Evolutionary conservation across 2,888 invertebrate species (phyloP).

Genomic region (Caenorhabditis angaria): DNA sequence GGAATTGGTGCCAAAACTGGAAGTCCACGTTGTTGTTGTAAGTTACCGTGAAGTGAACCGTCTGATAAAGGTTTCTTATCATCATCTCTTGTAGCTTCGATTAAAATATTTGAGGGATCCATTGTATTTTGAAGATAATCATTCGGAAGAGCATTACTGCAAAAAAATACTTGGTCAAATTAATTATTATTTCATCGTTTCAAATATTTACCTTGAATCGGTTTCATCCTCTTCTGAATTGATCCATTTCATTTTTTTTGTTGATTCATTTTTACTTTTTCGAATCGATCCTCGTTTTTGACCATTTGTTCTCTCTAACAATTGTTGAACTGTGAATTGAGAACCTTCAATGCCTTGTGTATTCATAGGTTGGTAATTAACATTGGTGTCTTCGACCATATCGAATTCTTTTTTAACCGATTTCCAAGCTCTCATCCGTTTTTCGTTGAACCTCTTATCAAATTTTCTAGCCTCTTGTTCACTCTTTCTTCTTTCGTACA

Average conservation of each 20-base stretch:
- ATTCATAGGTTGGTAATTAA: background rate
- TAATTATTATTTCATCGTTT: background rate
- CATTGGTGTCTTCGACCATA: slow-evolving; percentile 14
- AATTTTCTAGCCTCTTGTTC: slow-evolving; percentile 27
- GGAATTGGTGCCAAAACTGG: background rate
- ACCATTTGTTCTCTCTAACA: too few relatives aligned
- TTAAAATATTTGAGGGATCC: background rate
- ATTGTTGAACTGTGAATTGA: background rate
- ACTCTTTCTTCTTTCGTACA: slow-evolving; percentile 20
- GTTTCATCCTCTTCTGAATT: background rate
- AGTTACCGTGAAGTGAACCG: background rate
- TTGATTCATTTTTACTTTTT: background rate
- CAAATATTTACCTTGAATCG: background rate
- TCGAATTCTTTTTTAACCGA: slow-evolving; percentile 39
- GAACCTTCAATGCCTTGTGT: background rate
- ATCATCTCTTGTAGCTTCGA: background rate
- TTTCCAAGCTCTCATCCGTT: slow-evolving; percentile 25
- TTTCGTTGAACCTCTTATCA: slow-evolving; percentile 23
- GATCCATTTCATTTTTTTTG: background rate
- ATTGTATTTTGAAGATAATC: background rate
- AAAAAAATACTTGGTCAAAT: too few relatives aligned
- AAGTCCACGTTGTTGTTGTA: background rate
- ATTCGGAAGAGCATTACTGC: background rate
- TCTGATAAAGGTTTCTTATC: background rate
- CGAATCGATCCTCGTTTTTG: too few relatives aligned